These are phyloP conservation scores for Parasteatoda lunata DNA, from an alignment of 2,888 invertebrate genomes.

Conservation along the genomic window DNA sequence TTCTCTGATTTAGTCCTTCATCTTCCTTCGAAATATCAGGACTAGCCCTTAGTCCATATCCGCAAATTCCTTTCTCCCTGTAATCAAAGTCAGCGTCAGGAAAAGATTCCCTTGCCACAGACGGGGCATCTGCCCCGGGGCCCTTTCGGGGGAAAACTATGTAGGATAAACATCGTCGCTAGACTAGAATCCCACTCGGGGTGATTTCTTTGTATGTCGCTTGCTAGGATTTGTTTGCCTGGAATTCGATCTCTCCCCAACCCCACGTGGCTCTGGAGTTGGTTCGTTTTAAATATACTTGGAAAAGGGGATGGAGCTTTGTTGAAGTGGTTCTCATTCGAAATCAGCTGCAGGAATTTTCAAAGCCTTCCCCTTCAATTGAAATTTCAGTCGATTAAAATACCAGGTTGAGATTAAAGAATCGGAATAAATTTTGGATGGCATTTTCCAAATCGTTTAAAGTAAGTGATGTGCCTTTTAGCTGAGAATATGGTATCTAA, in stretches of 20 bases:
- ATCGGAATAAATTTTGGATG: background rate
- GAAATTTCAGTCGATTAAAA: background rate
- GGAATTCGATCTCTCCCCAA: conserved; percentile 31
- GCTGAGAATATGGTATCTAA: no score
- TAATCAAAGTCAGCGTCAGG: conserved; percentile 46
- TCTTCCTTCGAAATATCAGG: conserved; percentile 12
- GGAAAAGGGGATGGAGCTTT: background rate
- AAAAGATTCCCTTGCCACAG: background rate
- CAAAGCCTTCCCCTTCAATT: background rate
- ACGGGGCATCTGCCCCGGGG: conserved; percentile 22
- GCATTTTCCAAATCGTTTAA: no score
- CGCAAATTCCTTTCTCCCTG: conserved; percentile 42
- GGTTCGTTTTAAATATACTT: conserved; percentile 2
- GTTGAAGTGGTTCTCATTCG: background rate
- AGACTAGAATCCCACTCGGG: conserved; percentile 30
- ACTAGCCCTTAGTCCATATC: conserved; percentile 7
- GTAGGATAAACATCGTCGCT: conserved; percentile 36
- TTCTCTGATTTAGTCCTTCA: background rate
- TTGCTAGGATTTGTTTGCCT: conserved; percentile 46
- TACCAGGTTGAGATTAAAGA: background rate
- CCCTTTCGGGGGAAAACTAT: conserved; percentile 21
- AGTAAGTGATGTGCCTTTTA: no score
- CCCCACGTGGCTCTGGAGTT: background rate
- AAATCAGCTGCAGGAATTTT: conserved; percentile 1
- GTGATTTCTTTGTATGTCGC: conserved; percentile 33